phyloP scores from a whole-genome alignment of 2,113 vertebrate species.

The Phoenicopterus ruber region DNA sequence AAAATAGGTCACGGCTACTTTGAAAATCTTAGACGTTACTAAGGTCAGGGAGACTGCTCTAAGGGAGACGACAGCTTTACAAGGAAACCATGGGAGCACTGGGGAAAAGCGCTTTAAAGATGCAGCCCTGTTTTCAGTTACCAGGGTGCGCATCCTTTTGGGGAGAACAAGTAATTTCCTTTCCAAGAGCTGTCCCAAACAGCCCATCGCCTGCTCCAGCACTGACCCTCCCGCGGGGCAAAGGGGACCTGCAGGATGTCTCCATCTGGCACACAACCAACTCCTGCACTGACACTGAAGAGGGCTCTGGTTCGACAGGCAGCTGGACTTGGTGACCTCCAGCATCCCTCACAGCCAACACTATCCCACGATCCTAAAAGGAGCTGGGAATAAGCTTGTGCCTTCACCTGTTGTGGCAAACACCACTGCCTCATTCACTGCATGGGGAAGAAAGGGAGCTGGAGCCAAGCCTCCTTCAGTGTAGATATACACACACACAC shows the following conservation, averaged over 20 bases:
- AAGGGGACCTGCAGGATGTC: background rate
- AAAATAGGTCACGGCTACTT: background rate
- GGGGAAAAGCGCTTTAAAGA: fast-evolving
- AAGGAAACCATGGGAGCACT: background rate
- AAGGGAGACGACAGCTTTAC: background rate
- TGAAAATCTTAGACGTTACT: background rate
- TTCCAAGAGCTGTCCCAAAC: background rate
- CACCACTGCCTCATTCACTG: background rate
- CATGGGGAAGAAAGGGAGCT: background rate
- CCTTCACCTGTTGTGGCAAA: background rate
- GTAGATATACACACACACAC: background rate
- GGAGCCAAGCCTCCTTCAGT: background rate
- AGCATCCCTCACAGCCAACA: background rate
- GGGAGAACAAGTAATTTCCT: background rate
- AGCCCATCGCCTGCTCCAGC: background rate
- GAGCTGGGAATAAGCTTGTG: background rate
- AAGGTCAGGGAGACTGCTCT: background rate
- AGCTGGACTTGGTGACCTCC: background rate
- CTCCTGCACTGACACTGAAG: background rate
- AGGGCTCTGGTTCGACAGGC: background rate
- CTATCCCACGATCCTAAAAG: background rate
- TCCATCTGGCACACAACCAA: background rate
- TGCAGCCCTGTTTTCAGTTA: background rate
- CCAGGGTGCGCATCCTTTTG: background rate
- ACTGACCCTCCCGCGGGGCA: fast-evolving